Conservation (phyloP, 2,113 vertebrate genomes). For the Otocyon megalotis region DNA sequence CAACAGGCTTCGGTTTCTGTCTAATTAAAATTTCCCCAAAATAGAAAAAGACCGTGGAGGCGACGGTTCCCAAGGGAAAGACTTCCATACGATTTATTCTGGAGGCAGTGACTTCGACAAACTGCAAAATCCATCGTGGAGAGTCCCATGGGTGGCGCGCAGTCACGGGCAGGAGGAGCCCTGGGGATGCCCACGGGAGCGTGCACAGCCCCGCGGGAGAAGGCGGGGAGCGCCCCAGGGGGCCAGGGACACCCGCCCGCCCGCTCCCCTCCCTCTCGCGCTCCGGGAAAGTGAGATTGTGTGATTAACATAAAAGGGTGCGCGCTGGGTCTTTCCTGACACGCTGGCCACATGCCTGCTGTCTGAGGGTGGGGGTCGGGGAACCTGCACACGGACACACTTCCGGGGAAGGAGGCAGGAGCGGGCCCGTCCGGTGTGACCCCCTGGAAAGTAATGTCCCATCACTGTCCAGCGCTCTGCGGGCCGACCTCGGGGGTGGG, state of each 20-base stretch:
- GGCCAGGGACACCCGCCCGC: rapidly evolving
- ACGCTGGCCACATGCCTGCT: rapidly evolving
- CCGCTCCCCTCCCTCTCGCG: background rate
- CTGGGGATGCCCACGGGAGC: background rate
- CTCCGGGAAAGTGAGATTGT: background rate
- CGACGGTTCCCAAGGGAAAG: background rate
- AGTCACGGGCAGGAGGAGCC: rapidly evolving
- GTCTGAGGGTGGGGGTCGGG: rapidly evolving
- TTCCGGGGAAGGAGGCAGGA: background rate
- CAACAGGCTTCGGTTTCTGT: background rate
- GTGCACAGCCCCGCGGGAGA: no score
- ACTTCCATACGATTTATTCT: background rate
- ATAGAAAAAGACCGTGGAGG: constrained; percentile 10
- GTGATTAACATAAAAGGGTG: background rate
- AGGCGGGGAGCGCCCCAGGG: background rate
- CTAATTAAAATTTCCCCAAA: constrained; percentile 49
- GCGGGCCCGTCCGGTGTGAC: no score
- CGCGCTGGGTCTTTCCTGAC: no score
- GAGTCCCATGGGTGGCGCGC: rapidly evolving
- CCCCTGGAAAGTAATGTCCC: no score
- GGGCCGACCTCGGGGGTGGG: rapidly evolving
- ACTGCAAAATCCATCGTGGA: background rate
- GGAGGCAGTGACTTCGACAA: constrained; percentile 2
- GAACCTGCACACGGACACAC: rapidly evolving
- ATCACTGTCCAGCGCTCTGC: no score